These are phyloP conservation scores for Magallana angulata DNA, from an alignment of 1,140 invertebrate genomes.

Conservation along the genomic window DNA sequence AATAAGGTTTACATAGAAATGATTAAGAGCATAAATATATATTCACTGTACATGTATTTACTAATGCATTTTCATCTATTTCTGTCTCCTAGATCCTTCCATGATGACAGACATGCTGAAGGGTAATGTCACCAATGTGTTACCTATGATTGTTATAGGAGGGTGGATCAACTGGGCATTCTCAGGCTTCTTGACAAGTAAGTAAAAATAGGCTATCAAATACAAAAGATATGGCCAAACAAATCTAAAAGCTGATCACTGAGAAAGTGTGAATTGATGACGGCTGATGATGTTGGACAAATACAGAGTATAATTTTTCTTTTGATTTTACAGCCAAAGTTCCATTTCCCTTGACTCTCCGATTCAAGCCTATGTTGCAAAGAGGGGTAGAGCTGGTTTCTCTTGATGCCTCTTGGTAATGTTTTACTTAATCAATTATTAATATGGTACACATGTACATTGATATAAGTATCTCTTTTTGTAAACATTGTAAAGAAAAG, in stretches of 20 bases:
- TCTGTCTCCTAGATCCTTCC: constrained; percentile 86
- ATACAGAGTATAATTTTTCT: too few species aligned
- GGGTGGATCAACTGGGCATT: constrained; percentile 99
- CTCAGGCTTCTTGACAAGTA: constrained; percentile 99
- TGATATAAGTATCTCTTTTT: too few species aligned
- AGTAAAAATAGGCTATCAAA: constrained; percentile 68
- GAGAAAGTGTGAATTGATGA: too few species aligned
- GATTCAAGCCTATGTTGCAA: constrained; percentile 99
- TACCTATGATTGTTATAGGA: constrained; percentile 98
- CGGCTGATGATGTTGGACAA: too few species aligned
- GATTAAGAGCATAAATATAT: too few species aligned
- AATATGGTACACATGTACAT: too few species aligned
- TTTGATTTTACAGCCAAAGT: constrained; percentile 89
- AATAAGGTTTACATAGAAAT: too few species aligned
- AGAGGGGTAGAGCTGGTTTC: constrained; percentile 96
- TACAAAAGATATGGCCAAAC: not conserved
- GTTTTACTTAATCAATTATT: not conserved
- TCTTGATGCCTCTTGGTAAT: constrained; percentile 96
- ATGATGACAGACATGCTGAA: constrained; percentile 99
- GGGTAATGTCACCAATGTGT: constrained; percentile 98
- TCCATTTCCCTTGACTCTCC: constrained; percentile 97
- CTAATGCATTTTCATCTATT: not conserved
- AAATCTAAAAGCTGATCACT: not conserved
- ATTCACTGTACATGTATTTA: too few species aligned
- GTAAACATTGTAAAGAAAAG: too few species aligned